Conservation (phyloP, 2,888 invertebrate genomes). For the Papilio demoleus region DNA sequence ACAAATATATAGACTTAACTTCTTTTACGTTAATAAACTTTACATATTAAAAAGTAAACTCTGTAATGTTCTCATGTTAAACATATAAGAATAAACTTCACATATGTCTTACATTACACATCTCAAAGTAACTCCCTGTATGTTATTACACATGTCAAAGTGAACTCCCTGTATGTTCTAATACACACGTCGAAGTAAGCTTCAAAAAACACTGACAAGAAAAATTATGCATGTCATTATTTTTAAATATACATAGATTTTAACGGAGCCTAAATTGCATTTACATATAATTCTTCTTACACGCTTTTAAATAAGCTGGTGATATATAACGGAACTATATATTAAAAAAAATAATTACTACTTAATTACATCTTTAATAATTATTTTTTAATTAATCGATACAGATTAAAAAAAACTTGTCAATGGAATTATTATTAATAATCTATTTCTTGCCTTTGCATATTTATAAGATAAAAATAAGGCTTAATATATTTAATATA, state of each 20-base stretch:
- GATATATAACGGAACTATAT: neutral
- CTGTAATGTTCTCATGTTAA: neutral
- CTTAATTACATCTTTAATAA: neutral
- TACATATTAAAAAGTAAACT: neutral
- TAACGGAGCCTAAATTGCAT: constrained; percentile 9
- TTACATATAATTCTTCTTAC: neutral
- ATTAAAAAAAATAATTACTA: neutral
- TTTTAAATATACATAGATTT: neutral
- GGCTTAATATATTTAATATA: neutral
- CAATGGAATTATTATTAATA: neutral
- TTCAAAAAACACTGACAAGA: no score
- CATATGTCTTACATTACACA: neutral
- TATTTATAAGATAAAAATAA: neutral
- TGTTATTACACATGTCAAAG: neutral
- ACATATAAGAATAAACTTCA: neutral
- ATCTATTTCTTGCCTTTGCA: neutral
- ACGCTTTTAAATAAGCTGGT: constrained; percentile 6
- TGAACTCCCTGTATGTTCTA: constrained; percentile 85
- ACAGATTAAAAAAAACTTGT: neutral
- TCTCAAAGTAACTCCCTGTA: neutral
- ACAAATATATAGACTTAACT: neutral
- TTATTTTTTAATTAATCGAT: neutral
- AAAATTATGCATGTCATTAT: no score
- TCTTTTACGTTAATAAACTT: neutral
- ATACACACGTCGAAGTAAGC: constrained; percentile 91